Conservation (phyloP, 2,888 invertebrate species). For the Pantelozetes paolii region DNA sequence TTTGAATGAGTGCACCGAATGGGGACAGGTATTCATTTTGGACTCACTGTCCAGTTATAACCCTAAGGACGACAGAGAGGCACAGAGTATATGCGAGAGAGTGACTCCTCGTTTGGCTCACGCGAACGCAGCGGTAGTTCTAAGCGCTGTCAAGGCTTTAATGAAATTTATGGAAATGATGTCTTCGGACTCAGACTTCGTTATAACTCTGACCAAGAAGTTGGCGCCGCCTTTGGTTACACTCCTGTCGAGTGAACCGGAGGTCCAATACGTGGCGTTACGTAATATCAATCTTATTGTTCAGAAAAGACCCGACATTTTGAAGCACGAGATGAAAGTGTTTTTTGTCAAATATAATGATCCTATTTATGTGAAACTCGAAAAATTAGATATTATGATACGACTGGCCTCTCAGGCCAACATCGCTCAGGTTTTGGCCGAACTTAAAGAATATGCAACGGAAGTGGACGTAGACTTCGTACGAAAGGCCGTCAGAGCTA, state of each 20-base stretch:
- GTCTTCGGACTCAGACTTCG: conserved; percentile 86
- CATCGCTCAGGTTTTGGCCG: conserved; percentile 95
- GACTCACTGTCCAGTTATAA: conserved; percentile 96
- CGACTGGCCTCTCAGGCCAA: conserved; percentile 94
- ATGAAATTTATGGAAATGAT: conserved; percentile 99
- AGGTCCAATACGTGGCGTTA: conserved; percentile 97
- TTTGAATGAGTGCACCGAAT: conserved; percentile 97
- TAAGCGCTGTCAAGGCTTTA: conserved; percentile 92
- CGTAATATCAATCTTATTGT: conserved; percentile 98
- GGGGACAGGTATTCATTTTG: conserved; percentile 97
- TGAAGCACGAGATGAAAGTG: conserved; percentile 99
- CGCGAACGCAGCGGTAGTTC: conserved; percentile 97
- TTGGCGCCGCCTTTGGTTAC: conserved; percentile 98
- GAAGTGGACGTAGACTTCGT: conserved; percentile 99
- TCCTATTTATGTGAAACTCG: conserved; percentile 98
- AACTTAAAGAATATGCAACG: conserved; percentile 95
- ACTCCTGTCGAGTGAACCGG: conserved; percentile 92
- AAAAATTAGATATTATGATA: conserved; percentile 99
- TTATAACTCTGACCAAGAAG: conserved; percentile 88
- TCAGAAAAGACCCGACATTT: conserved; percentile 95
- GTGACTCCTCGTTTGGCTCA: conserved; percentile 96
- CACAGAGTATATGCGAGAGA: conserved; percentile 95
- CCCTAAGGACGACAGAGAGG: conserved; percentile 94
- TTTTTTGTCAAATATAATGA: conserved; percentile 99
- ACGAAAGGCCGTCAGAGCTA: conserved; percentile 95